These are phyloP conservation scores for Procambarus virginalis DNA, from an alignment of 1,140 invertebrate species.

Conservation along the genomic window DNA sequence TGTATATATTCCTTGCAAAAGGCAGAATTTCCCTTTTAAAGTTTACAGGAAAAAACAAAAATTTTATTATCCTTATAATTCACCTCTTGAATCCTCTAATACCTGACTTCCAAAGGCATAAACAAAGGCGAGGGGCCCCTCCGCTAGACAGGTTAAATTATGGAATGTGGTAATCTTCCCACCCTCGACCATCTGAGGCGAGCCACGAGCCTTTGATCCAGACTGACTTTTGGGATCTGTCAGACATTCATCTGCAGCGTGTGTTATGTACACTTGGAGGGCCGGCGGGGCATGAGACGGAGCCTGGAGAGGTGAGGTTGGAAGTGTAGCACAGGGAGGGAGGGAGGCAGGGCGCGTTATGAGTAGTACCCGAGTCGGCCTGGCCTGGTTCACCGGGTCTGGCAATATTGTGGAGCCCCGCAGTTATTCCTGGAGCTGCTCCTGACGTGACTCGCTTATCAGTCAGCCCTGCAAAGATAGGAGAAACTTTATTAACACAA, in stretches of 20 bases:
- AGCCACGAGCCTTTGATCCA: not conserved
- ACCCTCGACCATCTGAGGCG: not conserved
- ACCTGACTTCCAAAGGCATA: not conserved
- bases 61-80: no score
- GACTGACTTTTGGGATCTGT: not conserved
- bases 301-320: not conserved
- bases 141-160: not conserved
- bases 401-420: not conserved
- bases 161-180: not conserved
- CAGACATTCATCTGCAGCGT: conserved; percentile 1
- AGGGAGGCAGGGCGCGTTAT: not conserved
- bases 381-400: not conserved
- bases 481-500: not conserved
- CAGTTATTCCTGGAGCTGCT: not conserved
- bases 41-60: no score
- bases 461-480: not conserved
- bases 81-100: not conserved
- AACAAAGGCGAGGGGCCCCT: not conserved
- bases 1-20: not conserved
- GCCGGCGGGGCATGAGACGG: not conserved
- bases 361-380: not conserved
- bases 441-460: not conserved
- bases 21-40: not conserved
- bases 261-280: not conserved
- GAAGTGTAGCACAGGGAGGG: not conserved